phyloP scores from a whole-genome alignment of 2,888 invertebrate genomes.

The Acrobasis repandana region DNA sequence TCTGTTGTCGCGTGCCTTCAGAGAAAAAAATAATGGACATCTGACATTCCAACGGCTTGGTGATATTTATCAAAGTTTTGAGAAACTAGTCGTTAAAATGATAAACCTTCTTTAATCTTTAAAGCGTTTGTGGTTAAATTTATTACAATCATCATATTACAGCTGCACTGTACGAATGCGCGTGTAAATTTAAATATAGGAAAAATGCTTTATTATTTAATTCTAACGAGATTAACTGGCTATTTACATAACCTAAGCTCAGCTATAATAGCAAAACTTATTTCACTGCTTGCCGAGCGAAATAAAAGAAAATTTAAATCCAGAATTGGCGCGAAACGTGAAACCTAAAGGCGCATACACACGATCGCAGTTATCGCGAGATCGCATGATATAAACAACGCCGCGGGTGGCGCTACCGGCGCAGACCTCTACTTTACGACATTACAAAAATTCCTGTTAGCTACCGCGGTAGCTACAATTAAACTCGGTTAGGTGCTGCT shows the following conservation, averaged over 20 bases:
- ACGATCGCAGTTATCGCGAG: constrained; percentile 56
- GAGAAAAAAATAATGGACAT: constrained; percentile 18
- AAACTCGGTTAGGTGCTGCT: constrained; percentile 27
- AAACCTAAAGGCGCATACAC: constrained; percentile 65
- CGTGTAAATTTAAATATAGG: background rate
- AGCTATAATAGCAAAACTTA: constrained; percentile 24
- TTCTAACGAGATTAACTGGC: constrained; percentile 4
- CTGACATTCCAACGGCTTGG: constrained; percentile 5
- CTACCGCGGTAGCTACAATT: constrained; percentile 44
- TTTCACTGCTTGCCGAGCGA: constrained; percentile 14
- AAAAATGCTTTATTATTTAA: background rate
- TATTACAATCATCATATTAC: constrained; percentile 10
- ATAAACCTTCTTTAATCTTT: background rate
- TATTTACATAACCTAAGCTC: constrained; percentile 22
- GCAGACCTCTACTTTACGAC: constrained; percentile 58
- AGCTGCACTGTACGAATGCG: background rate
- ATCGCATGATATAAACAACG: constrained; percentile 72
- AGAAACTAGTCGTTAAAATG: constrained; percentile 1
- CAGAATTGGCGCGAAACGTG: constrained; percentile 55
- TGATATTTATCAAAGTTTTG: constrained; percentile 13
- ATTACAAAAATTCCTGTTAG: constrained; percentile 53
- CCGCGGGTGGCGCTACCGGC: constrained; percentile 74
- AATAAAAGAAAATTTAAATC: constrained; percentile 35
- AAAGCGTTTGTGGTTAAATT: constrained; percentile 7
- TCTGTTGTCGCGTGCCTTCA: constrained; percentile 19